Base-by-base conservation (phyloP, 2,888 invertebrate species). In the Petrolisthes manimaculis region DNA sequence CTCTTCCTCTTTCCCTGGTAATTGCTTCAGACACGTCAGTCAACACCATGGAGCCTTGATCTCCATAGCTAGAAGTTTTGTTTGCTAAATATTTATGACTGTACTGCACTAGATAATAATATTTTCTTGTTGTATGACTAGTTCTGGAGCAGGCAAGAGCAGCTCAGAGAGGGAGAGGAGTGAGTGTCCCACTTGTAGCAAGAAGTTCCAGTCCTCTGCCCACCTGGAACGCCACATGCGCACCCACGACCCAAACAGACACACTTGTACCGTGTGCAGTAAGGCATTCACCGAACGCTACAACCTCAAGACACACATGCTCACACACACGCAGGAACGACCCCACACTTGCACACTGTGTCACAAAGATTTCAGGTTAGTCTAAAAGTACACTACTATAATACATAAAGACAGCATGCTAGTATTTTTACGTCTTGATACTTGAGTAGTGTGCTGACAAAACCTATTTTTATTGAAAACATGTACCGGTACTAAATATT, bases 291-390 rank as follows among this genome's bases (percentile, higher is more conserved):
- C 86, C 0, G 90, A 90, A 54, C 88, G 86, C 54, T 90, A 86
- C 80, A 90, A 90, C 53, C 79, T 90, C 18, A 90, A 90, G 85
- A 90, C 83, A 18, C 90, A 90, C 80, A 85, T 85, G 79, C 67
- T 90, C 56, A 88, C 77, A 6, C 90, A 90, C 81, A 88, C 90
- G 0, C 85, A 67, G 18, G 90, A 88, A 74, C 82, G 86, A 2
- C 90, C 90, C 51, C 88, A 88, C 56, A 51, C 56, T 24, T 90
- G 90, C 77, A 56, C 14, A 24, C 79, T 53, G 71, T 90, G 90
- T 54, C 74, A 51, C 5, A 88, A 90, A 54, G 51, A 37, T 5
- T 83, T 75, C 83, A 83, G 74, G 71, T 83, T 37, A 37, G 37
- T 37, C 37, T 37, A 37, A 37, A 37, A 37, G 37, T 37, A 37